Evolutionary conservation across 1,140 invertebrate genomes (phyloP), one percentile per base, ranked within the genome.

Genomic region (Aradophagus sp.): DNA sequence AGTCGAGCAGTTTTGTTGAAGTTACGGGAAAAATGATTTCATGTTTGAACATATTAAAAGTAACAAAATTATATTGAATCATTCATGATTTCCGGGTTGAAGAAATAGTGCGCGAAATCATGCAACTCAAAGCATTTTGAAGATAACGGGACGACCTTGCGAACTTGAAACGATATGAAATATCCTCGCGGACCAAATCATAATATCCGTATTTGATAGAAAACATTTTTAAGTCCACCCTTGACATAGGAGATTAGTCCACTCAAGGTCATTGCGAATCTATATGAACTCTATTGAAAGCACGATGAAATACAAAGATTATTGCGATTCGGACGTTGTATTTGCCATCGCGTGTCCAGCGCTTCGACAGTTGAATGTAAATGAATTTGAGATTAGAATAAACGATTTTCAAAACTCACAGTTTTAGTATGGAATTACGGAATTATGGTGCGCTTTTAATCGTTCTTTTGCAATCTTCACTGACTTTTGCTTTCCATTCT

Each of bases 121-220:
- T 19, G 39, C n/a, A 16, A 47, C 7, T 53, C 19, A 17, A 71
- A 56, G 41, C 48, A 12, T 48, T 11, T 35, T 14, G 5, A 44
- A 48, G 69, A 72, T 72, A 66, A 67, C 39, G 16, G 20, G n/a
- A 3, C 6, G 62, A 67, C 56, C 69, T 66, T 59, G 61, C 29
- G 56, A 73, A 62, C 70, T 67, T 63, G 52, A 63, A 45, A 53
- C 41, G 42, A 56, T 50, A 58, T 32, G 20, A 58, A 70, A 36
- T 52, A 52, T 39, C 45, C 52, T n/a, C 55, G 55, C 27, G 50
- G 23, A 31, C 15, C n/a, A 26, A 56, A 52, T 72, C 56, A 73
- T 63, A 67, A 67, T 59, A 67, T 73, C 70, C 70, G 70, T 61
- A 53, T 73, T 73, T 17, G 70, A 73, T 73, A 73, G 41, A 44